Conservation (phyloP, 2,797 vertebrate genomes). For the Babyrousa celebensis region DNA sequence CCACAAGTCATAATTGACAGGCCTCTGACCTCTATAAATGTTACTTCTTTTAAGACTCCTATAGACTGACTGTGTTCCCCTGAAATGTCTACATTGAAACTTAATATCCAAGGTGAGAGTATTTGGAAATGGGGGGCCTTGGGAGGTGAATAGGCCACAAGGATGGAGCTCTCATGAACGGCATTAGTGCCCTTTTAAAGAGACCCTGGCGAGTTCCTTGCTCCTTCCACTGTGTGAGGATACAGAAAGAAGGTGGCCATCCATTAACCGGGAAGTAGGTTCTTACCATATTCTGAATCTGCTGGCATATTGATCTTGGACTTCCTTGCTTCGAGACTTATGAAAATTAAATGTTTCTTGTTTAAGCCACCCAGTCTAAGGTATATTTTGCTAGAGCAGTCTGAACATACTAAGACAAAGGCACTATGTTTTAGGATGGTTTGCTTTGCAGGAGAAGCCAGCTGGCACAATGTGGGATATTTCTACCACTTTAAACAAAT, state of each 20-base stretch:
- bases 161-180: neutral
- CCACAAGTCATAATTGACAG: neutral
- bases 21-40: neutral
- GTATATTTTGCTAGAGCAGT: neutral
- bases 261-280: neutral
- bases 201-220: neutral
- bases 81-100: neutral
- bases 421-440: neutral
- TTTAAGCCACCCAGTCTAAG: neutral
- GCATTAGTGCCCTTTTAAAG: neutral
- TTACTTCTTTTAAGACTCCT: slow-evolving; percentile 19
- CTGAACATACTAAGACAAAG: neutral
- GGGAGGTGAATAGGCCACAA: neutral
- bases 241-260: neutral
- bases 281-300: neutral
- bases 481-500: neutral
- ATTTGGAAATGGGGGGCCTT: neutral
- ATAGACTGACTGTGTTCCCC: too few species aligned
- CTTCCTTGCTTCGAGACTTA: neutral
- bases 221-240: neutral
- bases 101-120: neutral
- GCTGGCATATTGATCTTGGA: neutral
- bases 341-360: neutral
- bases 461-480: neutral
- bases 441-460: neutral